Evolutionary conservation across 2,113 vertebrate species (phyloP).

Genomic region (Bujurquina vittata): DNA sequence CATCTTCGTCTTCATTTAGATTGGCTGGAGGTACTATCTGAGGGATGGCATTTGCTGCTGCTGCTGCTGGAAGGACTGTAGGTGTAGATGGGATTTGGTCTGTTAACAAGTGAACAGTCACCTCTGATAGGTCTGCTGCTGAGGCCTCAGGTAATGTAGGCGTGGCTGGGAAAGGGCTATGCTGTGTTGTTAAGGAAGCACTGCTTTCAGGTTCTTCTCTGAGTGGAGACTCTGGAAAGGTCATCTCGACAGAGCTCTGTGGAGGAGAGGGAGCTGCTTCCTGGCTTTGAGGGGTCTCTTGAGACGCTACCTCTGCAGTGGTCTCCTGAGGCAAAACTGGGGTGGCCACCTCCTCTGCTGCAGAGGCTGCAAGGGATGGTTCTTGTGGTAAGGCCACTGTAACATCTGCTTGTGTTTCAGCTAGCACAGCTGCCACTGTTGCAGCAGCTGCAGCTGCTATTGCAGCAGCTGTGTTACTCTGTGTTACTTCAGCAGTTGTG

Average conservation of each 20-base stretch:
- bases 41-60: not conserved
- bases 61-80: not conserved
- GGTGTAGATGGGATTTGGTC: constrained; percentile 24
- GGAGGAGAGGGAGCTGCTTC: constrained; percentile 25
- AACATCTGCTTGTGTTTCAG: constrained; percentile 17
- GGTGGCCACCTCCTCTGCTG: constrained; percentile 7
- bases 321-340: not conserved
- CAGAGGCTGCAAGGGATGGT: not conserved
- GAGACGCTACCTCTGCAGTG: constrained; percentile 2
- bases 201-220: constrained; percentile 10
- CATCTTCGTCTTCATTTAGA: constrained; percentile 76
- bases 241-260: not conserved
- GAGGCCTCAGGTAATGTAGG: constrained; percentile 1
- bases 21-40: constrained; percentile 17
- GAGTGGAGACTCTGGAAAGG: not conserved
- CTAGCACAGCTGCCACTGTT: not conserved
- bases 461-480: not conserved
- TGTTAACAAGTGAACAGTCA: constrained; percentile 23
- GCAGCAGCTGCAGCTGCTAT: not conserved
- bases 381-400: constrained; percentile 1
- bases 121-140: constrained; percentile 33
- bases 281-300: constrained; percentile 4
- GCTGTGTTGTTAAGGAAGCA: not conserved
- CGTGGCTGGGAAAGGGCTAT: not conserved
- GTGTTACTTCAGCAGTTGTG: not conserved